These are phyloP conservation scores for Calameuta pallipes DNA, from an alignment of 2,888 invertebrate genomes.

Conservation along the genomic window DNA sequence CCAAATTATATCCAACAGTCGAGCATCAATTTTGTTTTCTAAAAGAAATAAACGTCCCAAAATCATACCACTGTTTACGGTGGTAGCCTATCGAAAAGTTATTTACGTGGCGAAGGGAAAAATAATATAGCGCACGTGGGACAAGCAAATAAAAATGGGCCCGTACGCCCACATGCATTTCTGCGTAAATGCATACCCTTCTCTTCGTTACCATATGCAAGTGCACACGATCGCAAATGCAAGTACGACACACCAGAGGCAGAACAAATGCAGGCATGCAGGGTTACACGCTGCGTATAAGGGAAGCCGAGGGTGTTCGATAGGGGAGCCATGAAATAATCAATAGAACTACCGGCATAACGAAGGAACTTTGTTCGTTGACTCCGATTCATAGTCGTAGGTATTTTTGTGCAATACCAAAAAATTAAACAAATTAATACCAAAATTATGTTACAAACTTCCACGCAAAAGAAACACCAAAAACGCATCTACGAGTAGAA, in stretches of 20 bases:
- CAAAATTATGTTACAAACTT: neutral
- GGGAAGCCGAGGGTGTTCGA: constrained; percentile 8
- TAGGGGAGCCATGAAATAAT: constrained; percentile 19
- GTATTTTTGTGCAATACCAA: neutral
- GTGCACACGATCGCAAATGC: neutral
- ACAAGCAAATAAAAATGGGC: no score
- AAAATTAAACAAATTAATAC: neutral
- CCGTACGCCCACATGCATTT: neutral
- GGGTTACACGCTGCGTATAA: no score
- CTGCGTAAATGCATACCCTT: neutral
- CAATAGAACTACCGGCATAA: constrained; percentile 17
- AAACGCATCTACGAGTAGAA: no score
- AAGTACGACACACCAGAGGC: neutral
- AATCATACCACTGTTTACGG: neutral
- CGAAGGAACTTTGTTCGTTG: constrained; percentile 19
- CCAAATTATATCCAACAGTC: neutral
- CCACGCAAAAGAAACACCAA: neutral
- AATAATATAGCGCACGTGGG: no score
- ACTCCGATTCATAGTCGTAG: constrained; percentile 15
- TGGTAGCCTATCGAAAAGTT: no score
- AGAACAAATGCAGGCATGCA: neutral
- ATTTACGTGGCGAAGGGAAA: no score
- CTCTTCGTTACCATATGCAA: no score
- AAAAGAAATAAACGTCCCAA: neutral
- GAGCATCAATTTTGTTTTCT: no score